phyloP scores from a whole-genome alignment of 2,888 invertebrate species.

The Drosophila tripunctata region DNA sequence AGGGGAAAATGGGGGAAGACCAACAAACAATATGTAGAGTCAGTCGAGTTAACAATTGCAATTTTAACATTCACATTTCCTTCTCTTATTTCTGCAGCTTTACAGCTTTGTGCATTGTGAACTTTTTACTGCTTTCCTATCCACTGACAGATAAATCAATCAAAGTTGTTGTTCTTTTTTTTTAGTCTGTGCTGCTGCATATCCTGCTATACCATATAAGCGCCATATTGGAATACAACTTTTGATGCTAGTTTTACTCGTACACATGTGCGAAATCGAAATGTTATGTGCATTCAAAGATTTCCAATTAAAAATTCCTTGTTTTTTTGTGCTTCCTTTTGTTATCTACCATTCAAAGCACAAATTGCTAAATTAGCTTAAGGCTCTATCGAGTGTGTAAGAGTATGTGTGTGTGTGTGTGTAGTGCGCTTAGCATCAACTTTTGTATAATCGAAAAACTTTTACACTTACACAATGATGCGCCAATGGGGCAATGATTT shows the following conservation, averaged over 20 bases:
- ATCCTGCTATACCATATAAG: slow-evolving; percentile 1
- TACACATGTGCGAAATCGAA: slow-evolving; percentile 21
- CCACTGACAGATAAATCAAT: slow-evolving; percentile 77
- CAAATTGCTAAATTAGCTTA: slow-evolving; percentile 69
- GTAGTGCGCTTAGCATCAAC: slow-evolving; percentile 41
- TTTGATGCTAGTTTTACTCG: slow-evolving; percentile 1
- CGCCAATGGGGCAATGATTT: slow-evolving; percentile 54
- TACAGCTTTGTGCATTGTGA: slow-evolving; percentile 39
- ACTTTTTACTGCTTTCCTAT: slow-evolving; percentile 46
- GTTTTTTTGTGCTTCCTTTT: slow-evolving; percentile 21
- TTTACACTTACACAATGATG: slow-evolving; percentile 56
- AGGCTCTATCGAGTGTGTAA: slow-evolving; percentile 32
- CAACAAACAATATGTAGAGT: slow-evolving; percentile 40
- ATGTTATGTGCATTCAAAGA: slow-evolving; percentile 55
- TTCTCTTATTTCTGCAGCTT: slow-evolving; percentile 18
- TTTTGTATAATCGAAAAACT: slow-evolving; percentile 74
- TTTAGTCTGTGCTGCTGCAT: slow-evolving; percentile 1
- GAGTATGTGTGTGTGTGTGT: slow-evolving; percentile 2
- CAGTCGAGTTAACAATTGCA: slow-evolving; percentile 75
- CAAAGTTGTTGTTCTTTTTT: slow-evolving; percentile 37
- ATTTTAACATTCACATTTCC: slow-evolving; percentile 49
- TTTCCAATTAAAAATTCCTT: slow-evolving; percentile 74
- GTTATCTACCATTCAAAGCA: slow-evolving; percentile 43
- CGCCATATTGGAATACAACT: not conserved
- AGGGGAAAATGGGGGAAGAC: not conserved